These are phyloP conservation scores for Mormoops blainvillei DNA, from an alignment of 2,113 vertebrate species.

Conservation along the genomic window DNA sequence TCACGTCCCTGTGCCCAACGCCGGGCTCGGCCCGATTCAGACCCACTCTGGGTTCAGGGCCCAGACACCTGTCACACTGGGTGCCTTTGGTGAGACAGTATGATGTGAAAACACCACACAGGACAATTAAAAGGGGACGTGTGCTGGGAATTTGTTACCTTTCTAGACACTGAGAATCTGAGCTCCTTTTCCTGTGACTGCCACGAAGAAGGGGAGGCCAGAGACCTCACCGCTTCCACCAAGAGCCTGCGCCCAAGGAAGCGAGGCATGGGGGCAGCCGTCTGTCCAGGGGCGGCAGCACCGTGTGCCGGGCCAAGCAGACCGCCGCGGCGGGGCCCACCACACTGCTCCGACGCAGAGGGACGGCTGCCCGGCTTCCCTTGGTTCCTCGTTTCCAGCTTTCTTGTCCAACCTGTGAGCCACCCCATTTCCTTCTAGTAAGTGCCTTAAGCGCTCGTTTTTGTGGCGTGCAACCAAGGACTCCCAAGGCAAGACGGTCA, in stretches of 20 bases:
- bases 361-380: background rate
- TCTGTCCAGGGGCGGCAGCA: no score
- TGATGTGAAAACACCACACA: background rate
- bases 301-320: no score
- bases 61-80: background rate
- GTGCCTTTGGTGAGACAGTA: background rate
- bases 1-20: background rate
- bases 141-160: background rate
- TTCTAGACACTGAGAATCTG: background rate
- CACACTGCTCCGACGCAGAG: background rate
- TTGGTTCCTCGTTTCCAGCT: background rate
- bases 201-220: background rate
- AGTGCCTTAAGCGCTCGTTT: background rate
- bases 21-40: background rate
- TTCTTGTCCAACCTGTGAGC: background rate
- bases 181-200: background rate
- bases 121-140: background rate
- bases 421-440: background rate
- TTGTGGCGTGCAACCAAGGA: background rate
- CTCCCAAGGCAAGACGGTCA: background rate
- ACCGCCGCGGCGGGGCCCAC: rapidly evolving
- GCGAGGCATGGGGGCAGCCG: background rate
- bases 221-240: no score
- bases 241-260: background rate
- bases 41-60: background rate